Base-by-base conservation (phyloP, 2,113 vertebrate genomes). In the Gallinago undulata region DNA sequence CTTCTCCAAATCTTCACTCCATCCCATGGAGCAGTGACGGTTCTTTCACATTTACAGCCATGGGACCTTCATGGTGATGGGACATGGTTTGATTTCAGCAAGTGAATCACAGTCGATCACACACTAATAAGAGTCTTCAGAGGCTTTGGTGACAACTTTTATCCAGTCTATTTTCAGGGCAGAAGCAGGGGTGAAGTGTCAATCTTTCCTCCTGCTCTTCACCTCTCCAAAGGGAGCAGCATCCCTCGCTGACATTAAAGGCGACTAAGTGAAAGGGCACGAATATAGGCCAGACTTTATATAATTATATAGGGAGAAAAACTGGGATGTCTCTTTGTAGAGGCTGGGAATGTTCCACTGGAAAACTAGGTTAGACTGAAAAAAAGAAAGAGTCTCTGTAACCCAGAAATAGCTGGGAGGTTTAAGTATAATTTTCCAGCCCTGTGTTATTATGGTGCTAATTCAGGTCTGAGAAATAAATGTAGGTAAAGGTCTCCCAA, bases 281-380 rank as follows among this genome's bases (percentile, higher is more conserved):
- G 3, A 90, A 96, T 97, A 90, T 94, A 94, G 96, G 96, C 78
- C 94, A 96, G 90, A 88, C 81, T 96, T 95, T 81, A 79, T 95
- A 47, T 95, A 95, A 96, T 96, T 96, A 95, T 77, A 93, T 85
- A 51, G 93, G 81, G 78, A 92, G 47, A 74, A 82, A 95, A 96
- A 92, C 76, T 93, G 86, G 93, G 91, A 92, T 93, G 88, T 70
- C 90, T 96, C 90, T 97, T 96, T 87, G 92, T 91, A 94, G 57
- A 94, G 30, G 90, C 89, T 94, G 90, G 95, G 94, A 94, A 96
- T 74, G 94, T 95, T 94, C 90, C 83, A 86, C 89, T 94, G 91
- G 86, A 96, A 97, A 97, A 94, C 93, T 97, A 97, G 96, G 96
- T 96, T 96, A 97, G 80, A 22, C 86, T 67, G 89, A 94, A 94